Base-by-base conservation (phyloP, 2,888 invertebrate species). In the Acholoe squamosa region DNA sequence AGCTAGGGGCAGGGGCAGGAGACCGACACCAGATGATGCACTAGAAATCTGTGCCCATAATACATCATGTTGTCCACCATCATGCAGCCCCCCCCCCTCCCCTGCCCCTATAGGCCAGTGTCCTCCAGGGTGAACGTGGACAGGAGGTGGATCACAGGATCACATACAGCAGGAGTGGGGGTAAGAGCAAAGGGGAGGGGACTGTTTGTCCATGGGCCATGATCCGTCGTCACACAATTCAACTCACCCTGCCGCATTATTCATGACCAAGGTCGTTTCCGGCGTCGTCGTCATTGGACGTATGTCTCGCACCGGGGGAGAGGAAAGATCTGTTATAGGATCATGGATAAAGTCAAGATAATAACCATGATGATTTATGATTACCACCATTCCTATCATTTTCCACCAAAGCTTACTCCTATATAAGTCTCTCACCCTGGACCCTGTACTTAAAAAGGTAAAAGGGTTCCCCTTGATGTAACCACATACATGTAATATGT, bases 221-320 rank as follows among this genome's bases (percentile, higher is more conserved):
- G 71, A 28, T 28, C 43, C 84, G 33, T 22, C 84, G 43, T 34
- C 84, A 51, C 84, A 84, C 84, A 84, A 84, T 84, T 84, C 84
- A 84, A 33, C 84, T 51, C 33, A 84, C 84, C 84, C 84, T 84
- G 28, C 3, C 51, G 51, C 84, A 84, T 84, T 84, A 84, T 84
- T 84, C 84, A 84, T 84, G 25, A 28, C 28, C 14, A 14, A 25
- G 80, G 34, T 80, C 34, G 12, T 28, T 84, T 84, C 84, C 84
- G 34, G n/a, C 34, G 28, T 43, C 43, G 61, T 61, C 3, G 22
- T 14, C 12, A 54, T 10, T 54, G 22, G 61, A 61, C 61, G 43
- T 84, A 33, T 77, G 77, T 28, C 43, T 77, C n/a, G 14, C 61
- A 19, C 61, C 19, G 61, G 61, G 61, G 61, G n/a, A 19, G 19